phyloP scores from a whole-genome alignment of 1,140 invertebrate species.

The Halictus rubicundus region DNA sequence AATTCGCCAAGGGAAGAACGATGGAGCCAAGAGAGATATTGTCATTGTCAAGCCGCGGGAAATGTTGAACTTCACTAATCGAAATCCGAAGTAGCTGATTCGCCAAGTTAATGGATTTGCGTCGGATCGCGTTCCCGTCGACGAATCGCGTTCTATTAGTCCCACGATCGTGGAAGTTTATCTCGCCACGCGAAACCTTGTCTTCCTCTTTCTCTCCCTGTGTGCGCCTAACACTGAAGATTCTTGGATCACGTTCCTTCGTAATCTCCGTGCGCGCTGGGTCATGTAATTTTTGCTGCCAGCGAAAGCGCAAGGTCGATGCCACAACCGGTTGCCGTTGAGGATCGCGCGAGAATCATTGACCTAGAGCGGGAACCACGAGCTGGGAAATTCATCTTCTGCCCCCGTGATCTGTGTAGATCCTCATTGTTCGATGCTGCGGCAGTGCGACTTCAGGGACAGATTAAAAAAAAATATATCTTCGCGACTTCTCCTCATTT shows the following conservation, averaged over 20 bases:
- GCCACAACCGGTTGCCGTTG: not conserved
- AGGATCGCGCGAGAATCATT: not conserved
- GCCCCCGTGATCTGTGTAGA: not conserved
- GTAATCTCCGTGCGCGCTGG: constrained; percentile 29
- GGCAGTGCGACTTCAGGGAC: not conserved
- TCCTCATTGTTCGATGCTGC: not conserved
- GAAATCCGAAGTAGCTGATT: not conserved
- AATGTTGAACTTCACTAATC: not conserved
- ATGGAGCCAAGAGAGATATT: not conserved
- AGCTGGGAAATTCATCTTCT: not conserved
- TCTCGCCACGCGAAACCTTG: constrained; percentile 15
- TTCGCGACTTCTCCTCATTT: not conserved
- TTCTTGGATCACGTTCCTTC: constrained; percentile 5
- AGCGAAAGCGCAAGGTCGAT: constrained; percentile 28
- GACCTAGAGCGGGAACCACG: constrained; percentile 1
- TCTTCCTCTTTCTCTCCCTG: constrained; percentile 3
- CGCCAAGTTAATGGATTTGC: not conserved
- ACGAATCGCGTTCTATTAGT: constrained; percentile 33
- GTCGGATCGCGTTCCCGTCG: constrained; percentile 13
- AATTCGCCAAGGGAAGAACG: not conserved
- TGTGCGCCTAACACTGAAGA: not conserved
- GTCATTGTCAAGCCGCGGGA: not conserved
- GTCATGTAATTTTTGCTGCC: constrained; percentile 20
- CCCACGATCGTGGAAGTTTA: constrained; percentile 40
- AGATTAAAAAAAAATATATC: not conserved